These are phyloP conservation scores for Ridgeia piscesae DNA, from an alignment of 1,140 invertebrate species.

Conservation along the genomic window DNA sequence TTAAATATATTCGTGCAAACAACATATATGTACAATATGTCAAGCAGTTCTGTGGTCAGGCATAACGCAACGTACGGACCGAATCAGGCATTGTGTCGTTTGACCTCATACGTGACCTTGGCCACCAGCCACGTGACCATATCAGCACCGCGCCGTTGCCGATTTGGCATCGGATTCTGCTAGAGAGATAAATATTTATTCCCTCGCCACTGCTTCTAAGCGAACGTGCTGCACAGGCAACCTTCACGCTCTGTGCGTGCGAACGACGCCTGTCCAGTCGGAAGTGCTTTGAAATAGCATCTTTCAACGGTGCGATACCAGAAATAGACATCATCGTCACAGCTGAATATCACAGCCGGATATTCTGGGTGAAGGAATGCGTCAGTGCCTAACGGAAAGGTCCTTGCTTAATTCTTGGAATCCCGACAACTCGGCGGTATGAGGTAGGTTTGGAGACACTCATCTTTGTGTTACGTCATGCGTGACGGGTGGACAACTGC, in stretches of 20 bases:
- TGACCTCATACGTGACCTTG: background rate
- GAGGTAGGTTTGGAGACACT: background rate
- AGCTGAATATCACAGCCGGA: background rate
- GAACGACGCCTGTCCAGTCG: background rate
- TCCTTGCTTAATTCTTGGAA: background rate
- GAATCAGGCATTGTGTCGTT: background rate
- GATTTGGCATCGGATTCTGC: background rate
- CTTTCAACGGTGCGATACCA: background rate
- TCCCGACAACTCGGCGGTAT: background rate
- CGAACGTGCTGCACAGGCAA: background rate
- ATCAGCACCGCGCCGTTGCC: background rate
- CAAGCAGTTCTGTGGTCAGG: background rate
- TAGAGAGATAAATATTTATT: background rate
- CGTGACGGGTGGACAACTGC: too few relatives aligned
- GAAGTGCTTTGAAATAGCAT: background rate
- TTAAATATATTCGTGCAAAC: background rate
- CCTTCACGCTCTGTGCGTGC: background rate
- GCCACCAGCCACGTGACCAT: background rate
- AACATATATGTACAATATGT: background rate
- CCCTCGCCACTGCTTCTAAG: background rate
- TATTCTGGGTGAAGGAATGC: background rate
- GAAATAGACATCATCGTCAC: background rate
- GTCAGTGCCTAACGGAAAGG: background rate
- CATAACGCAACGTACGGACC: background rate
- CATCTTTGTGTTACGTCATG: background rate